Evolutionary conservation across 2,888 invertebrate species (phyloP).

Genomic region (Lasioglossum calceatum): DNA sequence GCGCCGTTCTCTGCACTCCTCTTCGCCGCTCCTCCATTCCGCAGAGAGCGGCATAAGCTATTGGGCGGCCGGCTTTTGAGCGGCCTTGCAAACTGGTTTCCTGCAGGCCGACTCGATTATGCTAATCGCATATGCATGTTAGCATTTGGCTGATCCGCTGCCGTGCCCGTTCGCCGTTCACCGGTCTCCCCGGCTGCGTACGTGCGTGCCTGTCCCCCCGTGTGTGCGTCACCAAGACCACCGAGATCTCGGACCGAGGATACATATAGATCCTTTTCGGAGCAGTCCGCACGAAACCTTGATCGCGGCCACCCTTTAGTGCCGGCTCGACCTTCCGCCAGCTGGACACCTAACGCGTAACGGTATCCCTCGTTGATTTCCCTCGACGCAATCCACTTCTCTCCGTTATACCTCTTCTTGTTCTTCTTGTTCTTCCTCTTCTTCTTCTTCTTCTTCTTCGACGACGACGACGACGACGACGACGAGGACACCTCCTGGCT

Average conservation of each 20-base stretch:
- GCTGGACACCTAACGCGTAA: conserved; percentile 65
- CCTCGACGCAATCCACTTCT: conserved; percentile 18
- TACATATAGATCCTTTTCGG: conserved; percentile 40
- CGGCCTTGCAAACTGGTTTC: conserved; percentile 84
- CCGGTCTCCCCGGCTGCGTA: conserved; percentile 45
- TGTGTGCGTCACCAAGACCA: not conserved
- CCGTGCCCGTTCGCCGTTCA: conserved; percentile 70
- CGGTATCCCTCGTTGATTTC: conserved; percentile 61
- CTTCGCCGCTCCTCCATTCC: conserved; percentile 18
- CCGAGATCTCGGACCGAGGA: not conserved
- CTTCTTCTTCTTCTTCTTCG: not conserved
- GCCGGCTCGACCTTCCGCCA: conserved; percentile 66
- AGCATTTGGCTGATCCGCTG: conserved; percentile 77
- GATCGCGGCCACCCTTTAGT: conserved; percentile 70
- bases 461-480: too few relatives aligned
- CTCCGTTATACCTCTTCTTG: conserved; percentile 35
- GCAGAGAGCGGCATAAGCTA: conserved; percentile 72
- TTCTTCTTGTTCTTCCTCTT: not conserved
- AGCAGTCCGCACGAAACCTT: conserved; percentile 57
- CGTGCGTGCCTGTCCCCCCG: not conserved
- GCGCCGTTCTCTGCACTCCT: conserved; percentile 35
- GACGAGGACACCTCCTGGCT: not conserved
- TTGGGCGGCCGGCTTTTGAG: conserved; percentile 78
- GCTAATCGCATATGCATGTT: conserved; percentile 82
- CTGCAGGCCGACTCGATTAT: conserved; percentile 82